Percentiles rank a stretch among this genome's conserved stretches.
Conservation (phyloP, 2,113 vertebrate genomes). For the Onychorhynchus coronatus region DNA sequence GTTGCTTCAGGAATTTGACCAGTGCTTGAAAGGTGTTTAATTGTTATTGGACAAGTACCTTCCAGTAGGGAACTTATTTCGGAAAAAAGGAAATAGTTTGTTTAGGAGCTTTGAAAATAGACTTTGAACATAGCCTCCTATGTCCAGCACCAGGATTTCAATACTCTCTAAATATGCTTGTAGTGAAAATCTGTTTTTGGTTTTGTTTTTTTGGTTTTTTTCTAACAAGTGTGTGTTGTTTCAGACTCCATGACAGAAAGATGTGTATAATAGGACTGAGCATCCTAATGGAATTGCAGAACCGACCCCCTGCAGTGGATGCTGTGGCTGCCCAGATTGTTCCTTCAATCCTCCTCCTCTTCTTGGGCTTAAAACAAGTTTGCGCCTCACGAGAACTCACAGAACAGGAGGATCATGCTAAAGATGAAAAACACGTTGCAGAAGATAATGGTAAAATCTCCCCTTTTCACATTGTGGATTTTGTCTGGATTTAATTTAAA, state of each 20-base stretch:
- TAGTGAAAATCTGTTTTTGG: background rate
- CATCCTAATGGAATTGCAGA: slow-evolving; percentile 89
- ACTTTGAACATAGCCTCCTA: background rate
- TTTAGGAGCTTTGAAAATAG: background rate
- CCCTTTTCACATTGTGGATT: slow-evolving; percentile 58
- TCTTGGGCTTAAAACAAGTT: slow-evolving; percentile 93
- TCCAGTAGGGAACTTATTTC: background rate
- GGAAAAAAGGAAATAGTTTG: background rate
- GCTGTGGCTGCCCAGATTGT: slow-evolving; percentile 87
- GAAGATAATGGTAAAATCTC: slow-evolving; percentile 88
- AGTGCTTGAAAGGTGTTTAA: background rate
- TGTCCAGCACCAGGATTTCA: background rate
- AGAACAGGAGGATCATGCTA: slow-evolving; percentile 78
- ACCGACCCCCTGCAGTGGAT: slow-evolving; percentile 83
- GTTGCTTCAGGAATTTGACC: background rate
- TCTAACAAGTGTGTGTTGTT: background rate
- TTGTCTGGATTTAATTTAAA: slow-evolving; percentile 65
- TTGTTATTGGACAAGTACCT: background rate
- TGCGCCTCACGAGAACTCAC: slow-evolving; percentile 84
- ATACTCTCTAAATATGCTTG: background rate
- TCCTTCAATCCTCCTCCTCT: slow-evolving; percentile 92
- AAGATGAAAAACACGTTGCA: slow-evolving; percentile 74
- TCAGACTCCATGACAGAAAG: slow-evolving; percentile 94
- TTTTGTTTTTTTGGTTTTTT: too few species aligned
- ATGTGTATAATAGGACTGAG: slow-evolving; percentile 97